These are phyloP conservation scores for Drosophila repleta DNA, from an alignment of 1,140 invertebrate genomes.

Conservation along the genomic window DNA sequence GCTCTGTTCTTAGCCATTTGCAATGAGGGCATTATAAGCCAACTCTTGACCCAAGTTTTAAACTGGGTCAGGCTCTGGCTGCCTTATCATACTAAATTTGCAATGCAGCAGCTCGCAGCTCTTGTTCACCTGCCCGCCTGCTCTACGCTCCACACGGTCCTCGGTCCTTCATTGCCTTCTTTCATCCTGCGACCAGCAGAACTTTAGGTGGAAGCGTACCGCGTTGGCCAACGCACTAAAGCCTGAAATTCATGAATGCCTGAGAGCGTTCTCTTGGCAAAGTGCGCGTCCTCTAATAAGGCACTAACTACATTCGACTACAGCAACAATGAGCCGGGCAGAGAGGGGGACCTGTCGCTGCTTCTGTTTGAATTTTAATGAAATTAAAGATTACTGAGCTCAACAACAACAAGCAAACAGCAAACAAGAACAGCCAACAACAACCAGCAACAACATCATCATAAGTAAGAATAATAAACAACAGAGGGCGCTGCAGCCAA, in stretches of 20 bases:
- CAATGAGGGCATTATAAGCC: conserved; percentile 12
- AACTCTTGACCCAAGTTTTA: conserved; percentile 16
- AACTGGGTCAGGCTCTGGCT: conserved; percentile 35
- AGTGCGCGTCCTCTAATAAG: conserved; percentile 64
- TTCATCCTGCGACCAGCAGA: conserved; percentile 2
- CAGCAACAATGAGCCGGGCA: conserved; percentile 23
- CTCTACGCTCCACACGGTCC: not conserved
- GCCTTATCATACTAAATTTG: conserved; percentile 1
- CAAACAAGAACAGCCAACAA: conserved; percentile 5
- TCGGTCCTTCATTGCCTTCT: not conserved
- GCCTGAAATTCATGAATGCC: conserved; percentile 78
- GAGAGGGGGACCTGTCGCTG: conserved; percentile 52
- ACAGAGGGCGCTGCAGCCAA: conserved; percentile 1
- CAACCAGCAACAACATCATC: conserved; percentile 30
- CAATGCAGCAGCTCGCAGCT: not conserved
- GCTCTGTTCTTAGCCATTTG: not conserved
- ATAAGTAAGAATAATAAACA: conserved; percentile 26
- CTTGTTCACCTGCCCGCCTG: not conserved
- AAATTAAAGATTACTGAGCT: conserved; percentile 79
- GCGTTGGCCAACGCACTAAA: conserved; percentile 61
- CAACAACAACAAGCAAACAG: conserved; percentile 20
- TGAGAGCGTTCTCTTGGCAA: conserved; percentile 57
- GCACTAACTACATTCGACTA: conserved; percentile 49
- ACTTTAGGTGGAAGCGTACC: conserved; percentile 9
- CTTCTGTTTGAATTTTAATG: conserved; percentile 69